Conservation (phyloP, 2,797 vertebrate species). For the Hylomyscus alleni region DNA sequence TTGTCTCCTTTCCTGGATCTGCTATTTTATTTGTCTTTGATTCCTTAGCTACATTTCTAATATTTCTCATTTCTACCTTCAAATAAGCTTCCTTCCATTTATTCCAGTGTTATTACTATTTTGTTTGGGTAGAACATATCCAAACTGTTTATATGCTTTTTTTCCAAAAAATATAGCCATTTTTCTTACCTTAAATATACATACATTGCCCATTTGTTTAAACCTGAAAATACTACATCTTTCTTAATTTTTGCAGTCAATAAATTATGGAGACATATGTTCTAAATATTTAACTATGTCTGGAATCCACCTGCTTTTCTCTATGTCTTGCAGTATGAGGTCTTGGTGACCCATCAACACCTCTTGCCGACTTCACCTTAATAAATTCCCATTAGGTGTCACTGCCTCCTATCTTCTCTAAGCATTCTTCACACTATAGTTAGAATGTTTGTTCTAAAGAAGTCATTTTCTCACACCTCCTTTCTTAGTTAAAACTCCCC, state of each 20-base stretch:
- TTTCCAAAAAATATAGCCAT: background rate
- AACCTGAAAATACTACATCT: background rate
- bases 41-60: background rate
- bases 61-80: background rate
- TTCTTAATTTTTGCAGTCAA: constrained; percentile 18
- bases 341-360: background rate
- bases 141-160: constrained; percentile 56
- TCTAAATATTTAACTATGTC: background rate
- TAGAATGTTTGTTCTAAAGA: background rate
- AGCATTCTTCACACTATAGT: background rate
- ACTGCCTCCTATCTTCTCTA: background rate
- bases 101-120: background rate
- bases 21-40: background rate
- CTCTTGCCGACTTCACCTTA: background rate
- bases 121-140: background rate
- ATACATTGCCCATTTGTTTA: background rate
- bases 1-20: background rate
- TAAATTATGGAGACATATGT: background rate
- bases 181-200: constrained; percentile 27
- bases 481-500: background rate
- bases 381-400: background rate
- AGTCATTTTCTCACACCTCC: background rate
- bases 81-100: background rate
- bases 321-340: background rate
- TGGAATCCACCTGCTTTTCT: background rate